Evolutionary conservation across 1,140 invertebrate genomes (phyloP), one percentile per base, ranked within the genome.

Genomic region (Sitophilus oryzae): DNA sequence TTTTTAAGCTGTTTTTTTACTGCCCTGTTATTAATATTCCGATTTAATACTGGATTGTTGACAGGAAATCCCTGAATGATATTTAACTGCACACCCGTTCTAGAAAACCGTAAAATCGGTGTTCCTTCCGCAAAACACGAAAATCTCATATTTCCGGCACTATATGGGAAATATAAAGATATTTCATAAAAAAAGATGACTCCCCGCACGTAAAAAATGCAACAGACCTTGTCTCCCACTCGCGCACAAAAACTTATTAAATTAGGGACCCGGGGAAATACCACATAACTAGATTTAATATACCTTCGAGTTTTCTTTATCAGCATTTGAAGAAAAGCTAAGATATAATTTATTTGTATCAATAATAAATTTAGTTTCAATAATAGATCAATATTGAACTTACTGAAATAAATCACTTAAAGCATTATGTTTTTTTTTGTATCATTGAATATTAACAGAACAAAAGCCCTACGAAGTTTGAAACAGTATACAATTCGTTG

Each of bases 81-180:
- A 1, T 4, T n/a, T 19, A 3, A 19, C 14, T 25, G 35, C 10
- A 35, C 23, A 21, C 30, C 41, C 38, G 20, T 34, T 52, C 22
- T 42, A 23, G n/a, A 20, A 23, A 14, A 16, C 18, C n/a, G 9
- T 30, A 35, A 52, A 20, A 43, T 43, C 25, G 18, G 37, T 41
- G 30, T 18, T 36, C 41, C 41, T 53, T 46, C 43, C 34, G 25
- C 23, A 46, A 53, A 53, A 46, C 51, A 53, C 21, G 43, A 53
- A 46, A 53, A 46, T 53, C 43, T 53, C 43, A 46, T 52, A 53
- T 53, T 45, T 53, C 51, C 51, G 30, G 16, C 30, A 16, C 43
- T n/a, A 45, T 53, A 53, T 46, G 23, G 34, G 34, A 53, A 53
- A 52, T 52, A n/a, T n/a, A 53, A 53, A 46, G 44, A 36, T 20